phyloP scores from a whole-genome alignment of 1,140 invertebrate genomes.

The Phymorhynchus buccinoides region DNA sequence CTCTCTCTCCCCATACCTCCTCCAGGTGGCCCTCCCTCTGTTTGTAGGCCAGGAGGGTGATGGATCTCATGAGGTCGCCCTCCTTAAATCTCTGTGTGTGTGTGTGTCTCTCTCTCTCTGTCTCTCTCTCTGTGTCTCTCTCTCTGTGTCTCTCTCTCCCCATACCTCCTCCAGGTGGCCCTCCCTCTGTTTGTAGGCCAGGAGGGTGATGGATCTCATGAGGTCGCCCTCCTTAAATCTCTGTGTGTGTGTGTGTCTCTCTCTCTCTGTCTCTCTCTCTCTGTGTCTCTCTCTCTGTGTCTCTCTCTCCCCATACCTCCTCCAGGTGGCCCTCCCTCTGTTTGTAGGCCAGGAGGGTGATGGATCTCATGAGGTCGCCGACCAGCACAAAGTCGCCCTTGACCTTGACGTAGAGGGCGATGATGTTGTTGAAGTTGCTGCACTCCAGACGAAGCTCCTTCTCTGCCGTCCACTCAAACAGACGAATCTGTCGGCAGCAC shows the following conservation, averaged over 20 bases:
- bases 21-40: too few species aligned
- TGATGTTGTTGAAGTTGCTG: conserved; percentile 97
- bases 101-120: too few species aligned
- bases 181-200: too few species aligned
- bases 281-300: too few species aligned
- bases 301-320: too few species aligned
- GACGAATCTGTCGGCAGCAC: conserved; percentile 79
- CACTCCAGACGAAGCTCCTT: conserved; percentile 96
- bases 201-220: conserved; percentile 94
- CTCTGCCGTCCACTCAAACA: conserved; percentile 98
- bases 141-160: too few species aligned
- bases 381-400: conserved; percentile 98
- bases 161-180: too few species aligned
- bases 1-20: too few species aligned
- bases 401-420: conserved; percentile 93
- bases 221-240: conserved; percentile 97
- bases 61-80: conserved; percentile 97
- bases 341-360: conserved; percentile 95
- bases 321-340: conserved; percentile 98
- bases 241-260: too few species aligned
- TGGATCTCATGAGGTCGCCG: conserved; percentile 97
- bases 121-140: too few species aligned
- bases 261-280: too few species aligned
- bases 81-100: conserved; percentile 97
- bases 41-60: conserved; percentile 91